phyloP scores from a whole-genome alignment of 2,113 vertebrate genomes.

The Neotragus moschatus region DNA sequence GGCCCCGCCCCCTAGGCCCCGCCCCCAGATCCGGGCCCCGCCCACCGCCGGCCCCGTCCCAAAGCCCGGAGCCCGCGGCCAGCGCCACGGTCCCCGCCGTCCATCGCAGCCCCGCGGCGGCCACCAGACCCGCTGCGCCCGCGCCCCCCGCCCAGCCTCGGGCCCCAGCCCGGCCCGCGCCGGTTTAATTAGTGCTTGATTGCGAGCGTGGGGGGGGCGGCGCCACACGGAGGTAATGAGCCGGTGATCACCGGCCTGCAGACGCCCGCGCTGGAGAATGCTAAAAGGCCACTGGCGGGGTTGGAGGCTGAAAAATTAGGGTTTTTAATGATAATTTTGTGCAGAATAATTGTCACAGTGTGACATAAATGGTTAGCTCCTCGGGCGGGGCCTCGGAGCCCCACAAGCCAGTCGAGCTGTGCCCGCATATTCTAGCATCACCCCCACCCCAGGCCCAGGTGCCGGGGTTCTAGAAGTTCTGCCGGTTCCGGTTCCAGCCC shows the following conservation, averaged over 20 bases:
- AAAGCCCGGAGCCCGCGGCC: background rate
- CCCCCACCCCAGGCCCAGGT: background rate
- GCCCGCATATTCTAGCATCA: background rate
- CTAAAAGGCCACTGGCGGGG: constrained; percentile 72
- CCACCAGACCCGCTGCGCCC: background rate
- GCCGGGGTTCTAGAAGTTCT: background rate
- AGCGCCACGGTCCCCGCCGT: accelerated
- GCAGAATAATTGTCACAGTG: constrained; percentile 77
- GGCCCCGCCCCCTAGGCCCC: no score
- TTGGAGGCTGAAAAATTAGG: constrained; percentile 72
- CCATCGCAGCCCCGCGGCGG: background rate
- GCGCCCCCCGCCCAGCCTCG: background rate
- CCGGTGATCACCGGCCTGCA: constrained; percentile 44
- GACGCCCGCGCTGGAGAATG: constrained; percentile 8
- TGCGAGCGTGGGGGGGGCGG: constrained; percentile 53
- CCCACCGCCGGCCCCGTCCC: background rate
- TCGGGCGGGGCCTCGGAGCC: constrained; percentile 27
- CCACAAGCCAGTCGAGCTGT: background rate
- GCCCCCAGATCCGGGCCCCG: background rate
- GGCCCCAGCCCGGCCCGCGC: background rate
- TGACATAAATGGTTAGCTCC: constrained; percentile 64
- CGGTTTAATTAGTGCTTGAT: constrained; percentile 69
- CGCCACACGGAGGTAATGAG: constrained; percentile 67
- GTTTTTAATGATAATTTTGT: constrained; percentile 77
- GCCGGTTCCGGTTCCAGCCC: background rate